Evolutionary conservation across 2,888 invertebrate species (phyloP), one percentile per base, ranked within the genome.

Genomic region (Zygogramma bicolorata): DNA sequence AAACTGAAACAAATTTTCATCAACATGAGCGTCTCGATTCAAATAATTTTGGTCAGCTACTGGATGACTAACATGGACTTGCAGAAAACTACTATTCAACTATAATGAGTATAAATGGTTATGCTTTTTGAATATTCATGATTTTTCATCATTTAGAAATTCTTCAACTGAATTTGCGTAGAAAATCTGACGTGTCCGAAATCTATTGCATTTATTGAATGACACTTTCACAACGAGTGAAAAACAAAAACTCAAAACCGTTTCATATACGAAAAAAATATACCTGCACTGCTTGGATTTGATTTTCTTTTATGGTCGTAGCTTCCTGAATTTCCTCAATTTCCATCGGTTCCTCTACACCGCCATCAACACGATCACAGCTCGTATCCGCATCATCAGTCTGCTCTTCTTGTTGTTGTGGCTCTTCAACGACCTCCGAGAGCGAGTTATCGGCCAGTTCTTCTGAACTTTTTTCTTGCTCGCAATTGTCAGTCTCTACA

Each of bases 311-410:
- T 6, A 46, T 31, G n/a, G 15, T 27, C n/a, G 27, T 18, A 25
- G 10, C 65, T 46, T 71, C 68, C 7, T 72, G 67, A 13, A 67
- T 70, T 65, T 74, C 65, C 31, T 70, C 60, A 25, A 81, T 74
- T 57, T 83, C 82, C 81, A 81, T 81, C 8, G 80, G 73, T 75
- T 81, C 81, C 68, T 76, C 63, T 60, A 49, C 25, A 29, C 22
- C 68, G 20, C 70, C 58, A 67, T 72, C 71, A 8, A 76, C 59
- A 59, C 18, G n/a, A 61, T 74, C 74, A 6, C 66, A 60, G 18
- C 40, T 62, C 46, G 61, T 70, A 10, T 40, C 66, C 18, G 29
- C 42, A n/a, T 61, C 29, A 15, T 22, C 22, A 34, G 20, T 49
- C 42, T 58, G 42, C 13, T 38, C 25, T 58, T 60, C 60, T 25